These are phyloP conservation scores for Neuroscelio doddi DNA, from an alignment of 2,888 invertebrate genomes.

Conservation along the genomic window DNA sequence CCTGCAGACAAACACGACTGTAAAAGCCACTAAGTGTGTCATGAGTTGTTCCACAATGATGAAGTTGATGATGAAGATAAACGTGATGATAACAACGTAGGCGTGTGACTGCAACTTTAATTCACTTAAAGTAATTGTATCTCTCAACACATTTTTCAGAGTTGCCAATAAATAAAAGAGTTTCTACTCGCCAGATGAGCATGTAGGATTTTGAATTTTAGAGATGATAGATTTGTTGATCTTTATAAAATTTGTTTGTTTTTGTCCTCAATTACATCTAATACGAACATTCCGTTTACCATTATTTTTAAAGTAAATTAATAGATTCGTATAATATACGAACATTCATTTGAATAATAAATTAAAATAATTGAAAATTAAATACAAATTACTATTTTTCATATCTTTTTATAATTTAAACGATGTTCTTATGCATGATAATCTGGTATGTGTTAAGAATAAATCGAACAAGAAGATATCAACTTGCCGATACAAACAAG, in stretches of 20 bases:
- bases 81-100: slow-evolving; percentile 26
- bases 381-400: slow-evolving; percentile 21
- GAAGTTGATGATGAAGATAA: slow-evolving; percentile 28
- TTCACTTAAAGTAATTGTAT: slow-evolving; percentile 9
- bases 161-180: background rate
- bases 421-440: slow-evolving; percentile 34
- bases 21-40: slow-evolving; percentile 56
- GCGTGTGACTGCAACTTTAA: slow-evolving; percentile 50
- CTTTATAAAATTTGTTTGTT: background rate
- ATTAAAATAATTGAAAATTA: slow-evolving; percentile 11
- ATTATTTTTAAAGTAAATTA: background rate
- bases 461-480: slow-evolving; percentile 39
- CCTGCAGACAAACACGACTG: slow-evolving; percentile 27
- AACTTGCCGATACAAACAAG: slow-evolving; percentile 42
- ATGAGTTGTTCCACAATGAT: slow-evolving; percentile 53
- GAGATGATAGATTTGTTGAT: slow-evolving; percentile 36
- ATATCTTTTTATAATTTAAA: slow-evolving; percentile 36
- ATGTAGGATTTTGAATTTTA: background rate
- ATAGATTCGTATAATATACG: background rate
- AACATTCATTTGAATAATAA: slow-evolving; percentile 10
- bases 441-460: slow-evolving; percentile 41
- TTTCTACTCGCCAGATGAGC: background rate
- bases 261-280: too few relatives aligned
- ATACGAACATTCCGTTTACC: too few relatives aligned
- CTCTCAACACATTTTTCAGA: background rate